Conservation (phyloP, 1,140 invertebrate species). For the Drosophila hydei region DNA sequence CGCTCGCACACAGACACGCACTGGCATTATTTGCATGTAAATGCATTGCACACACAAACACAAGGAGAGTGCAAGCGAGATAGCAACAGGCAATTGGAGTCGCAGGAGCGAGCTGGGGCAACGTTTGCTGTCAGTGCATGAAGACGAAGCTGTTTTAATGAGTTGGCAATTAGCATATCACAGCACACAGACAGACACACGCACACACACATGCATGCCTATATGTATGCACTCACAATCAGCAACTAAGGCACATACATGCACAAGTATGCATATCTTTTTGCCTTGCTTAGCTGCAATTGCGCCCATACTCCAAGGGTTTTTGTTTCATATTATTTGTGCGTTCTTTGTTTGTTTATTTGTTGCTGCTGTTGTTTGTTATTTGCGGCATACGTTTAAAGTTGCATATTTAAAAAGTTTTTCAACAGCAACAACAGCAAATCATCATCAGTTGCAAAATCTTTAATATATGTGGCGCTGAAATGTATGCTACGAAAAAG, state of each 20-base stretch:
- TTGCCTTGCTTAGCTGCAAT: slow-evolving; percentile 30
- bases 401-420: slow-evolving; percentile 48
- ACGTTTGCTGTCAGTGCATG: slow-evolving; percentile 52
- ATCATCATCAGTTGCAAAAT: slow-evolving; percentile 7
- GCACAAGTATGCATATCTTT: slow-evolving; percentile 5
- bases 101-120: slow-evolving; percentile 14
- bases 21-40: slow-evolving; percentile 52
- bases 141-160: slow-evolving; percentile 77
- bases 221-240: slow-evolving; percentile 15
- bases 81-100: slow-evolving; percentile 18
- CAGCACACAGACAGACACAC: slow-evolving; percentile 22
- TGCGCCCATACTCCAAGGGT: neutral
- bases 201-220: slow-evolving; percentile 13
- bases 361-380: slow-evolving; percentile 10
- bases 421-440: slow-evolving; percentile 18
- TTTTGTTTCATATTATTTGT: slow-evolving; percentile 26
- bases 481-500: slow-evolving; percentile 47
- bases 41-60: slow-evolving; percentile 40
- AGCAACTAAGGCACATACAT: slow-evolving; percentile 20
- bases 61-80: neutral
- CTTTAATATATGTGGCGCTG: slow-evolving; percentile 17
- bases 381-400: slow-evolving; percentile 43
- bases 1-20: slow-evolving; percentile 17
- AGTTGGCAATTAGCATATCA: slow-evolving; percentile 79
- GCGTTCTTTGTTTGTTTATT: slow-evolving; percentile 43